Percentiles rank a stretch among this genome's conserved stretches.
These are phyloP conservation scores for Apodemus agrarius DNA, from an alignment of 2,797 vertebrate genomes.

Conservation along the genomic window DNA sequence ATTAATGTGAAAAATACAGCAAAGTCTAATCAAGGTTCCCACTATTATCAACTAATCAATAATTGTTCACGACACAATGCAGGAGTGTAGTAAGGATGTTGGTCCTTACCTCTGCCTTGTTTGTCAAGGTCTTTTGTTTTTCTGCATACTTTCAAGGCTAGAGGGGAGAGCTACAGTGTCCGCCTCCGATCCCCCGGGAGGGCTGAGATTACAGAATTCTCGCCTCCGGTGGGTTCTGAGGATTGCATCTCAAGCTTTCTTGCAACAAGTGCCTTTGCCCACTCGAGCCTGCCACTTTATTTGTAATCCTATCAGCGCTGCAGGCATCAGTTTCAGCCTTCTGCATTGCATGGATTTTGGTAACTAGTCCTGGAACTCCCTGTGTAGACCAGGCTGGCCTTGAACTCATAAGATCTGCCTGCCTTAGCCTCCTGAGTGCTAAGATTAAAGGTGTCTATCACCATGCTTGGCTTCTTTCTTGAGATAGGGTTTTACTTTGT, in stretches of 20 bases:
- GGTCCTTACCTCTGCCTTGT: not conserved
- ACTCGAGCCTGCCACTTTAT: not conserved
- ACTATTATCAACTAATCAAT: not conserved
- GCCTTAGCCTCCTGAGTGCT: not conserved
- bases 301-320: not conserved
- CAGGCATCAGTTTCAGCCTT: not conserved
- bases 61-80: not conserved
- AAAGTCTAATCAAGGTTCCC: not conserved
- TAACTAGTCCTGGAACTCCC: not conserved
- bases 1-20: not conserved
- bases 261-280: no score
- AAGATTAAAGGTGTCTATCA: not conserved
- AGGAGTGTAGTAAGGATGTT: not conserved
- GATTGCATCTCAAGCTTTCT: not conserved
- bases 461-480: not conserved
- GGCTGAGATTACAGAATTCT: not conserved
- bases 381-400: not conserved
- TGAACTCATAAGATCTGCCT: not conserved
- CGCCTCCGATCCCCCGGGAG: not conserved
- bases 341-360: not conserved
- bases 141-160: not conserved
- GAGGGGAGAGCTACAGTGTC: not conserved
- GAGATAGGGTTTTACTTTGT: not conserved
- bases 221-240: not conserved
- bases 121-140: not conserved